Conservation (phyloP, 2,888 invertebrate species). For the Clepsis dumicolana region DNA sequence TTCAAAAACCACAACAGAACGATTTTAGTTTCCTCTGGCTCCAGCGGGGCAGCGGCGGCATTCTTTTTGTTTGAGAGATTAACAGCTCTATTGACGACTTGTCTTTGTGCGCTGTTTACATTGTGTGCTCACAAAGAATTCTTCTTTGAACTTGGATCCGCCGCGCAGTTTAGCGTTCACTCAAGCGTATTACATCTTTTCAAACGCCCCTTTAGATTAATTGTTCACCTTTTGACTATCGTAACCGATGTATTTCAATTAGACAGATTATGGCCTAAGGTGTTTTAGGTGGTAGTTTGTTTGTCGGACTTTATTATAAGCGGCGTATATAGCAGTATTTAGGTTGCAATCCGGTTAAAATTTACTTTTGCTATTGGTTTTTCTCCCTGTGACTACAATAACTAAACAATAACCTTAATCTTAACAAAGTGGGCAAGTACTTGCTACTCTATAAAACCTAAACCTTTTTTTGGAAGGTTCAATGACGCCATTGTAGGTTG, state of each 20-base stretch:
- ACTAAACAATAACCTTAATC: neutral
- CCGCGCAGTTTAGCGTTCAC: neutral
- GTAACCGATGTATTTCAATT: slow-evolving; percentile 5
- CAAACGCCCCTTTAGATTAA: slow-evolving; percentile 23
- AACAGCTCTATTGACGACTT: slow-evolving; percentile 29
- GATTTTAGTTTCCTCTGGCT: neutral
- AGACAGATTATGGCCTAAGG: slow-evolving; percentile 3
- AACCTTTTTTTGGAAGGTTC: neutral
- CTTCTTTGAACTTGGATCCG: slow-evolving; percentile 23
- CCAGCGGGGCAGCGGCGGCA: neutral
- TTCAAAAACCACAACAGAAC: neutral
- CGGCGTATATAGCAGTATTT: too few relatives aligned
- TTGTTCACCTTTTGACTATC: slow-evolving; percentile 23
- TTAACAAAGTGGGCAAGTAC: neutral
- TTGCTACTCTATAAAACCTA: neutral
- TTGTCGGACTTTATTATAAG: neutral
- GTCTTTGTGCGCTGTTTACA: slow-evolving; percentile 23
- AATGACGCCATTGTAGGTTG: neutral
- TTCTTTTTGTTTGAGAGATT: slow-evolving; percentile 15
- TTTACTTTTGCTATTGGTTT: too few relatives aligned
- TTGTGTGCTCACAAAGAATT: slow-evolving; percentile 2
- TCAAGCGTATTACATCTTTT: slow-evolving; percentile 18
- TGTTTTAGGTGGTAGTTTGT: neutral
- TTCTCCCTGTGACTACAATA: neutral
- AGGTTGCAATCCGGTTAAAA: too few relatives aligned